Base-by-base conservation (phyloP, 2,888 invertebrate genomes). In the Anagyrus pseudococci region DNA sequence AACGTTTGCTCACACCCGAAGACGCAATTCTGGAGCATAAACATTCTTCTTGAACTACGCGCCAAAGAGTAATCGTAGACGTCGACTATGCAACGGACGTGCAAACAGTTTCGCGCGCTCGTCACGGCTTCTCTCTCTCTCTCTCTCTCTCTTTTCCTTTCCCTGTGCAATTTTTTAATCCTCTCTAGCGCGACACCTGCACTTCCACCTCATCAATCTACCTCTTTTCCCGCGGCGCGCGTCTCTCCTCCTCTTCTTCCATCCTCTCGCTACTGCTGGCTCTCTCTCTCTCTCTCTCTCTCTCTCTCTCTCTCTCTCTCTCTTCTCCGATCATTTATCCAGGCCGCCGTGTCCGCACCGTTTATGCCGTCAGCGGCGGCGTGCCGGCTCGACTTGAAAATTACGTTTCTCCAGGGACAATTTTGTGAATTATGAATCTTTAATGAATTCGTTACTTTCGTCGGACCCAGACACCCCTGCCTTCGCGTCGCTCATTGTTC, bases 201-300 rank as follows among this genome's bases (percentile, higher is more conserved):
- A 67, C 58, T 65, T 61, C 54, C 25, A 69, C 53, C 67, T 72
- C 74, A 75, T 76, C 74, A 74, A 76, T 75, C 74, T 75, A 70
- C 54, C 57, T 55, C 46, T 48, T 50, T 26, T 54, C 40, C 49
- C 41, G n/a, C n/a, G 23, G 3, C 23, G 33, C 58, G 25, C 64
- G 40, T 50, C 63, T 63, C 59, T 62, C 65, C 56, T 61, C 54
- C 54, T 68, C 65, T 66, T 64, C 64, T 62, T 66, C 65, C 62
- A 71, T 72, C n/a, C n/a, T n/a, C n/a, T n/a, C 70, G 67, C 71
- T 68, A 62, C 37, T n/a, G 37, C 23, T 29, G 48, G 48, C 40
- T 46, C 37, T n/a, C n/a, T n/a, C 46, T 41, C 26, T n/a, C 47
- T 49, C 44, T 47, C 26, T 40, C 13, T 41, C 47, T 44, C 15